Evolutionary conservation across 2,888 invertebrate genomes (phyloP), one percentile per base, ranked within the genome.

Genomic region (Cordilura impudica): DNA sequence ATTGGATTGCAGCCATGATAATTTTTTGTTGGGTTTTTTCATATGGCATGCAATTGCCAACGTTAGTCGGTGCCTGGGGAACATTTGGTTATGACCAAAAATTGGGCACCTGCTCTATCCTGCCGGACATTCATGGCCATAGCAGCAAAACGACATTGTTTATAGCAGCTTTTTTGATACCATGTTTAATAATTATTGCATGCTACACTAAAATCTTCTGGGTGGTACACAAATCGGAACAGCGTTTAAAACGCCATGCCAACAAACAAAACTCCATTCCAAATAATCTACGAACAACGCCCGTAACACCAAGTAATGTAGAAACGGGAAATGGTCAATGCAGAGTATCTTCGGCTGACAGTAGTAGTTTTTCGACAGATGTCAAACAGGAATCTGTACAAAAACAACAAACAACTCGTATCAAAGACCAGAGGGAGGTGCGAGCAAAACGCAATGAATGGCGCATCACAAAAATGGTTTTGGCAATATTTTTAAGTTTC

Each of bases 391-490:
- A 83, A 43, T 54, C 78, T 8, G 58, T 81, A n/a, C 81, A 83
- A 35, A 87, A 86, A 49, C 85, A 85, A 54, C 54, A 75, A 4
- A 83, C 86, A 0, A 83, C 84, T 1, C 83, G 88, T 0, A 89
- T 93, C 63, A 93, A 93, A 83, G 94, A 94, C 85, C 93, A 93
- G 79, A 91, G 94, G n/a, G 94, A 95, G 83, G 92, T 93, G 72
- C 94, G 95, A 84, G 94, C 94, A n/a, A 93, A 94, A 79, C 91
- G 96, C 16, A 96, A 96, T 89, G 97, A 97, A 87, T 97, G 97
- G 97, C 92, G 96, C 67, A 96, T 97, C 84, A 96, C 97, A 1
- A 96, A 96, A 85, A 98, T 98, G 97, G 97, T 97, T 61, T 91
- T 97, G 86, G 96, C 95, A 51, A 98, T 98, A 84, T 97, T 98